Conservation (phyloP, 2,797 vertebrate species). For the Tamandua tetradactyla region DNA sequence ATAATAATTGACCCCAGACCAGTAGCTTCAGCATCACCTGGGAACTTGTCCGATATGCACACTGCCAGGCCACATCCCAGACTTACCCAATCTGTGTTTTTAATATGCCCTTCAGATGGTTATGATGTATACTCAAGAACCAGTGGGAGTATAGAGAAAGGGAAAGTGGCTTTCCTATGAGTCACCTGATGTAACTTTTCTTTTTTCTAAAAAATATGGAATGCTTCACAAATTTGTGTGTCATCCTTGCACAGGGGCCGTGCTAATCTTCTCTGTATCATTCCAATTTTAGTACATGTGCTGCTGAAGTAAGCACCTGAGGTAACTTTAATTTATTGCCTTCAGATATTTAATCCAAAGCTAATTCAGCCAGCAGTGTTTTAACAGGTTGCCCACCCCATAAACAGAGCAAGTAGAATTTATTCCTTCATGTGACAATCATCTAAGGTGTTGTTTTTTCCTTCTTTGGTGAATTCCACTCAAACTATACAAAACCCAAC, state of each 20-base stretch:
- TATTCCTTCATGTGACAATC: background rate
- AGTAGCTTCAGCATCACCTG: background rate
- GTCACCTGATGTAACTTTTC: conserved; percentile 40
- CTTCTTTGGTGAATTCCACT: conserved; percentile 48
- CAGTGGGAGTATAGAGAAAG: background rate
- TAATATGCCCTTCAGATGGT: background rate
- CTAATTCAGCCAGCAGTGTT: conserved; percentile 54
- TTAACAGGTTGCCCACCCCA: conserved; percentile 27
- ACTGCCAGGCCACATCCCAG: background rate
- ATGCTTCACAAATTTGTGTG: no score
- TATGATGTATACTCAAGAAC: background rate
- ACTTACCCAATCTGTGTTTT: background rate
- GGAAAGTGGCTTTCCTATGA: conserved; percentile 34
- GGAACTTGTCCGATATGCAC: background rate
- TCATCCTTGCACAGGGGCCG: no score
- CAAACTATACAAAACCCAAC: background rate
- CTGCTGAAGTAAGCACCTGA: no score
- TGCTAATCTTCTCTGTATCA: no score
- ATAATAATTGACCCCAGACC: background rate
- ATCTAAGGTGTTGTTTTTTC: background rate
- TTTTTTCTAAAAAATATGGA: no score
- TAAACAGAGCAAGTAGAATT: conserved; percentile 41
- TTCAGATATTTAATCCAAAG: conserved; percentile 71
- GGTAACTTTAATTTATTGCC: conserved; percentile 44
- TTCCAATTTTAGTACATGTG: no score